These are phyloP conservation scores for Phaetusa simplex DNA, from an alignment of 2,113 vertebrate species.

Conservation along the genomic window DNA sequence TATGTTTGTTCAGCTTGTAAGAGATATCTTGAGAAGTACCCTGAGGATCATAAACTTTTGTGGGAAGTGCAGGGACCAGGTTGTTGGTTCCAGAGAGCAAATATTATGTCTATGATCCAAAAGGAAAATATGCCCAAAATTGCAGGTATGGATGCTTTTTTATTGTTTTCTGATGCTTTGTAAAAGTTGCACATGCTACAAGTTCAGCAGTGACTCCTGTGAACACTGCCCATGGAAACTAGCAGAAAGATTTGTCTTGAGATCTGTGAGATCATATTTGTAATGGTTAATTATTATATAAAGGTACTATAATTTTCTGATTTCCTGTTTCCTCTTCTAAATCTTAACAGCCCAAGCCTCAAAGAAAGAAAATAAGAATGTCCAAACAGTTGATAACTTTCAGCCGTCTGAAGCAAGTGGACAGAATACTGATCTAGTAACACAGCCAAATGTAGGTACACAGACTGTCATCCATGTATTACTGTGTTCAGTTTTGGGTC, in stretches of 20 bases:
- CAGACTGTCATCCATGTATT: neutral
- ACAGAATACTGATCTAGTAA: neutral
- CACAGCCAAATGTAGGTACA: slow-evolving; percentile 67
- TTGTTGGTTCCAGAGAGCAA: slow-evolving; percentile 77
- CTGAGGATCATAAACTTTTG: slow-evolving; percentile 77
- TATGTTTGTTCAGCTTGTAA: slow-evolving; percentile 81
- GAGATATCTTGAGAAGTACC: slow-evolving; percentile 82
- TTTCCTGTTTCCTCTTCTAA: neutral
- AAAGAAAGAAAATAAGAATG: slow-evolving; percentile 26
- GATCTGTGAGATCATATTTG: neutral
- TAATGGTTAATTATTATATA: neutral
- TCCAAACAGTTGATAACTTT: neutral
- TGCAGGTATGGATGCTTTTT: slow-evolving; percentile 66
- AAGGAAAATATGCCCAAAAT: slow-evolving; percentile 35
- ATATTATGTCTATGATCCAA: slow-evolving; percentile 70
- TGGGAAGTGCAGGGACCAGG: slow-evolving; percentile 87
- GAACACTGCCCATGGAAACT: neutral
- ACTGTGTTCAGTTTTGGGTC: neutral
- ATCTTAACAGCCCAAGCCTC: slow-evolving; percentile 21
- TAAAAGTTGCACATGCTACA: neutral
- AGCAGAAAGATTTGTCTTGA: neutral
- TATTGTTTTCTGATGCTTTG: neutral
- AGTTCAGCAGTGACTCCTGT: neutral
- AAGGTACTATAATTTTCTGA: neutral
- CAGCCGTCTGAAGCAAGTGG: neutral